Conservation (phyloP, 2,888 invertebrate species). For the Steinernema carpocapsae region DNA sequence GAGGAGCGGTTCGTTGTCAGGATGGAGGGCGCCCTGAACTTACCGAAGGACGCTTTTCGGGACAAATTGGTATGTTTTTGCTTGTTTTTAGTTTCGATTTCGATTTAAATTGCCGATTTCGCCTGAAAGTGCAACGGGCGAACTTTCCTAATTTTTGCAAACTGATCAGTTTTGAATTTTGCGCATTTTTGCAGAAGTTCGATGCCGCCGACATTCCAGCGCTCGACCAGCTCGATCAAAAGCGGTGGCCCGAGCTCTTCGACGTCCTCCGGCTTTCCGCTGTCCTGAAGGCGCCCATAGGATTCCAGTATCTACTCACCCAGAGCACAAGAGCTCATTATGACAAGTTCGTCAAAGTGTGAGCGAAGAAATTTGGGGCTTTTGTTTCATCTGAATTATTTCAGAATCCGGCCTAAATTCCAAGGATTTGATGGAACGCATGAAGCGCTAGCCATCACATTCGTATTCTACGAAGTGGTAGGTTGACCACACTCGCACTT, state of each 20-base stretch:
- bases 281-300: not conserved
- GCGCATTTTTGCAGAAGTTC: conserved; percentile 1
- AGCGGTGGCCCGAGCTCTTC: not conserved
- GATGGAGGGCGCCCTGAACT: no score
- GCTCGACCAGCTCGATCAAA: not conserved
- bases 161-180: no score
- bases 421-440: not conserved
- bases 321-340: not conserved
- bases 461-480: conserved; percentile 20
- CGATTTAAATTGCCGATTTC: no score
- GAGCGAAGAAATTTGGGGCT: not conserved
- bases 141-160: no score
- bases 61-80: no score
- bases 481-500: not conserved
- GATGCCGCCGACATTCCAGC: not conserved
- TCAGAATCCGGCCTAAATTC: conserved; percentile 8
- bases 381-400: not conserved
- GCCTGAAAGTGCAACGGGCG: no score
- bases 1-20: no score
- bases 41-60: no score
- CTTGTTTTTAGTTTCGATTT: no score
- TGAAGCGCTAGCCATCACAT: not conserved
- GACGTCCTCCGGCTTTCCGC: not conserved
- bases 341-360: not conserved
- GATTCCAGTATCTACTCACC: conserved; percentile 15